Conservation (phyloP, 2,113 vertebrate species). For the Macrotus californicus region DNA sequence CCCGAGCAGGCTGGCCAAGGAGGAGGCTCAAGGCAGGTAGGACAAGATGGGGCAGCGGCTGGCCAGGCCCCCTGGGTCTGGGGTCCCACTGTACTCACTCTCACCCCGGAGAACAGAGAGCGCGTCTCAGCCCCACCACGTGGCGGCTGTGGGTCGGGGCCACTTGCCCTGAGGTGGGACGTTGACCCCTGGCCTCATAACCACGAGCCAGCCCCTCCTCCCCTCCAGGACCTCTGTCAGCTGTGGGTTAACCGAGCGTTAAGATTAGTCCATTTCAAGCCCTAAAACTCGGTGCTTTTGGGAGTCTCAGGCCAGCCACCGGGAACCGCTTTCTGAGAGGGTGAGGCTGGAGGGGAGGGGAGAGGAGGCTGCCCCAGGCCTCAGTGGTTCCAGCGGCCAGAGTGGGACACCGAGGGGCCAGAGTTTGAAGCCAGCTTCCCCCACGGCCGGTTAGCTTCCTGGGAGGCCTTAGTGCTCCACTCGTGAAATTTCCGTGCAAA, state of each 20-base stretch:
- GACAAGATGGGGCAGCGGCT: not conserved
- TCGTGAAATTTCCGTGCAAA: not conserved
- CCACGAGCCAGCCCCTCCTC: not conserved
- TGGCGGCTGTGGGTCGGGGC: not conserved
- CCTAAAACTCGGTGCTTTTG: not conserved
- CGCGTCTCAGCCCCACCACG: not conserved
- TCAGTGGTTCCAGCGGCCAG: rapidly evolving
- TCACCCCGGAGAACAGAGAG: not conserved
- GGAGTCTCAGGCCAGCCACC: not conserved
- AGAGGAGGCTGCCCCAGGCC: rapidly evolving
- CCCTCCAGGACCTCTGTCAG: not conserved
- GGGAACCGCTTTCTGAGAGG: not conserved
- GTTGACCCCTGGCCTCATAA: not conserved
- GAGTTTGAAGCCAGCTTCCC: not conserved
- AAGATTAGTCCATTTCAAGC: not conserved
- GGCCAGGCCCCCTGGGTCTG: not conserved
- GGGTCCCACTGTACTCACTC: not conserved
- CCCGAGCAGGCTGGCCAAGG: not conserved
- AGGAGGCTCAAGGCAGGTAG: constrained; percentile 39
- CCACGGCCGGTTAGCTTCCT: not conserved
- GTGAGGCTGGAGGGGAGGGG: not conserved
- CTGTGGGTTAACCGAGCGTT: not conserved
- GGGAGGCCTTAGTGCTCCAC: not conserved
- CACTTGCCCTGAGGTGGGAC: rapidly evolving
- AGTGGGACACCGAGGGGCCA: not conserved